A percentile compares a stretch with the other conserved stretches of the same genome.
These are phyloP conservation scores for Drosophila incognita DNA, from an alignment of 2,888 invertebrate genomes.

Conservation along the genomic window DNA sequence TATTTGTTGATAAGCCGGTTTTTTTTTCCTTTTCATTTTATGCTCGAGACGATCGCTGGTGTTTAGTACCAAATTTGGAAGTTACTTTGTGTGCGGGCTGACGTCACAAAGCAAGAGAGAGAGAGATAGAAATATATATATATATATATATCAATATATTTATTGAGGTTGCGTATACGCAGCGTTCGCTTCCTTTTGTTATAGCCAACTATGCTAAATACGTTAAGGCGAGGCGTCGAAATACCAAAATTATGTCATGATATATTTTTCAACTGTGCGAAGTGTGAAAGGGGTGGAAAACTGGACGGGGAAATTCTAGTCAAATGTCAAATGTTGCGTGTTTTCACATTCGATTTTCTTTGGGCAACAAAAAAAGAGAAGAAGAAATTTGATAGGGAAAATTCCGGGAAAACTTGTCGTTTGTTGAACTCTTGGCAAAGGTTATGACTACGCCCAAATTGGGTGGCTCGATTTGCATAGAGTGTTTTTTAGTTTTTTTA, in stretches of 20 bases:
- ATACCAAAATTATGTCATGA: constrained; percentile 66
- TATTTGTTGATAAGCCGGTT: constrained; percentile 63
- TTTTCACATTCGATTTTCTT: constrained; percentile 63
- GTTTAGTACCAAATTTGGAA: constrained; percentile 63
- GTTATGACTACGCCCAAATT: neutral
- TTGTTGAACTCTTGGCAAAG: constrained; percentile 49
- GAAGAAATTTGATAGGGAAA: neutral
- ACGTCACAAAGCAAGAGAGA: constrained; percentile 57
- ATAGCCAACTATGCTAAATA: constrained; percentile 34
- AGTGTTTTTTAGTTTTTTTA: constrained; percentile 6
- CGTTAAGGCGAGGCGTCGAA: constrained; percentile 6
- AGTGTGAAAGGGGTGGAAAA: constrained; percentile 8
- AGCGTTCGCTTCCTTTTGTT: constrained; percentile 13
- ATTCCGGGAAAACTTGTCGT: constrained; percentile 14
- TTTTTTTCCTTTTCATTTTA: constrained; percentile 15
- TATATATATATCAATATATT: neutral
- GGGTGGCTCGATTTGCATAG: neutral
- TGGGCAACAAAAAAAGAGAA: neutral
- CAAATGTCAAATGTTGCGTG: constrained; percentile 76
- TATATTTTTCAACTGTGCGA: constrained; percentile 36
- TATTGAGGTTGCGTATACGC: constrained; percentile 37
- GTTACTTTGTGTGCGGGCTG: constrained; percentile 31
- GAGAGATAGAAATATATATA: neutral
- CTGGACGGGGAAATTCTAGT: constrained; percentile 14
- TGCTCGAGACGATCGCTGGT: constrained; percentile 31